Percentiles rank a stretch among this genome's conserved stretches.
These are phyloP conservation scores for Apotomis betuletana DNA, from an alignment of 2,888 invertebrate genomes.

Conservation along the genomic window DNA sequence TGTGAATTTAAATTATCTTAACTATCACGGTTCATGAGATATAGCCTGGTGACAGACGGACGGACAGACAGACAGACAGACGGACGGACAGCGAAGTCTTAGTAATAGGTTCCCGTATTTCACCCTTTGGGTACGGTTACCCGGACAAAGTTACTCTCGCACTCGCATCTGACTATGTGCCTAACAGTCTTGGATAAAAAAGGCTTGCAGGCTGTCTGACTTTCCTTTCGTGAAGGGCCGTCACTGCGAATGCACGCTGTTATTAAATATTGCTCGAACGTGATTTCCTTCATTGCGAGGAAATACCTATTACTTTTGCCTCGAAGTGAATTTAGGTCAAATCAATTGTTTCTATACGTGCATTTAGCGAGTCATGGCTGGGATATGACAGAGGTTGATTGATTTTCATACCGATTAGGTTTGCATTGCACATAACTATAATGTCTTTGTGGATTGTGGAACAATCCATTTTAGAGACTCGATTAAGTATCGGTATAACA, in stretches of 20 bases:
- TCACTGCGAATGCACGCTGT: background rate
- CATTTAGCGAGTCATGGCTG: conserved; percentile 34
- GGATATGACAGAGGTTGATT: conserved; percentile 25
- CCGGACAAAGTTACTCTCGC: no score
- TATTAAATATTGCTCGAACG: conserved; percentile 21
- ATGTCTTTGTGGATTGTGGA: no score
- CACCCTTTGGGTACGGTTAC: no score
- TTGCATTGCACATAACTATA: no score
- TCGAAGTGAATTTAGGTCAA: conserved; percentile 31
- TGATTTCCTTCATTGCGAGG: conserved; percentile 18
- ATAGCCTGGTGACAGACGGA: no score
- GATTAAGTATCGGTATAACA: no score
- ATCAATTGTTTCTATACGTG: conserved; percentile 34
- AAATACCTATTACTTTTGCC: conserved; percentile 19
- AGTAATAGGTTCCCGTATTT: no score
- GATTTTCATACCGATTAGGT: conserved; percentile 10
- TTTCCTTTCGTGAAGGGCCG: conserved; percentile 1
- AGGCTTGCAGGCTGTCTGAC: conserved; percentile 11
- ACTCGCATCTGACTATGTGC: conserved; percentile 9
- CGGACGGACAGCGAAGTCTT: no score
- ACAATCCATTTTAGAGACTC: no score
- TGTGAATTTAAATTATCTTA: no score
- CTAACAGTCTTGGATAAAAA: conserved; percentile 50
- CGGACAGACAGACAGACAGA: no score
- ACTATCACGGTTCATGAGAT: no score